Percentiles rank a stretch among this genome's conserved stretches.
Conservation (phyloP, 1,140 invertebrate genomes). For the Cyclina sinensis region DNA sequence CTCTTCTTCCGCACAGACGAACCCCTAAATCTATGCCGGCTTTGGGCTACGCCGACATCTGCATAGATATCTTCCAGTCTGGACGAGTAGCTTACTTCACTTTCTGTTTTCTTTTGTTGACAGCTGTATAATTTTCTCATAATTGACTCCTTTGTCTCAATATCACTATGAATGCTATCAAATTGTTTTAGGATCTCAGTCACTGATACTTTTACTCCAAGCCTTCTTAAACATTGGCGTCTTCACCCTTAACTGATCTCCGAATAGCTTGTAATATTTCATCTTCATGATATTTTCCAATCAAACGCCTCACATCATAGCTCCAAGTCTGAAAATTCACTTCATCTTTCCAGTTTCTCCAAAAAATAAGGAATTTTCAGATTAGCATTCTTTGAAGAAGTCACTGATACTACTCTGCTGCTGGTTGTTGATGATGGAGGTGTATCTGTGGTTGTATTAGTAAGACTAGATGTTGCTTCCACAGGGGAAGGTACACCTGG, state of each 20-base stretch:
- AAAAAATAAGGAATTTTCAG: constrained; percentile 21
- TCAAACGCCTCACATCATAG: constrained; percentile 25
- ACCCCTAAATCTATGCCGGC: no score
- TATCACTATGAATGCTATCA: background rate
- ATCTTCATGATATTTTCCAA: background rate
- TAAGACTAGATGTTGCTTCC: no score
- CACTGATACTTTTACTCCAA: background rate
- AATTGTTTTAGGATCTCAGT: background rate
- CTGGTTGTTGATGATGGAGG: no score
- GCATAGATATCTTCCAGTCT: background rate
- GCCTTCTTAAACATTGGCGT: background rate
- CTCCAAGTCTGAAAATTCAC: constrained; percentile 21
- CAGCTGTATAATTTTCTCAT: background rate
- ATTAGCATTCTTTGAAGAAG: no score
- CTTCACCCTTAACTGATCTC: background rate
- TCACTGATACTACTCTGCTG: no score
- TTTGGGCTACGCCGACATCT: no score
- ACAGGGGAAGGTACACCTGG: no score
- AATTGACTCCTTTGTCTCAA: background rate
- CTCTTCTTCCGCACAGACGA: no score
- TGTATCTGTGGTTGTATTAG: no score
- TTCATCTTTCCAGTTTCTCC: constrained; percentile 37
- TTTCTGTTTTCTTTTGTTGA: background rate
- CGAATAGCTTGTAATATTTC: constrained; percentile 20
- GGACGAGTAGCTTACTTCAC: background rate